These are phyloP conservation scores for Chelonus insularis DNA, from an alignment of 1,140 invertebrate species.

Conservation along the genomic window DNA sequence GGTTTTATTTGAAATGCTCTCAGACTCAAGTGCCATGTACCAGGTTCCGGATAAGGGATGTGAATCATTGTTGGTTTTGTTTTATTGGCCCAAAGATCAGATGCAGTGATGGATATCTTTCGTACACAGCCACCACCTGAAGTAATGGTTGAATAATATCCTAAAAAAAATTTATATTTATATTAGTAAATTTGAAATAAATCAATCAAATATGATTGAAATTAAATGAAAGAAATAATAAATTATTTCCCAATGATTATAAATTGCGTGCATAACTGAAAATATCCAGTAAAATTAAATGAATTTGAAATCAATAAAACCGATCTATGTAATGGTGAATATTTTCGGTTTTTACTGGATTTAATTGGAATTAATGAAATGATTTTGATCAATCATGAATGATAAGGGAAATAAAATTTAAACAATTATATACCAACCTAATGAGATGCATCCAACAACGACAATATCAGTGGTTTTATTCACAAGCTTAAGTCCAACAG, in stretches of 20 bases:
- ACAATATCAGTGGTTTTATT: conserved; percentile 51
- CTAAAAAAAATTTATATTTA: conserved; percentile 29
- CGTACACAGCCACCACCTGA: conserved; percentile 37
- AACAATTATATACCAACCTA: conserved; percentile 38
- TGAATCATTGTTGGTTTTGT: conserved; percentile 65
- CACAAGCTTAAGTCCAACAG: conserved; percentile 66
- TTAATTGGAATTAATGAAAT: too few species aligned
- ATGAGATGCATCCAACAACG: conserved; percentile 48
- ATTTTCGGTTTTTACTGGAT: too few species aligned
- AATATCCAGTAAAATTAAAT: too few species aligned
- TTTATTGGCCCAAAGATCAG: conserved; percentile 43
- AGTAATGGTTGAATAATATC: conserved; percentile 45
- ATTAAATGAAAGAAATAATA: neutral
- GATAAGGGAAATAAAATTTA: conserved; percentile 20
- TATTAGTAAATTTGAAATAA: neutral
- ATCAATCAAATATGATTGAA: neutral
- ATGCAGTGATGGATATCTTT: conserved; percentile 22
- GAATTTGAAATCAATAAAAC: neutral
- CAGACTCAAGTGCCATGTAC: conserved; percentile 74
- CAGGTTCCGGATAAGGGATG: conserved; percentile 78
- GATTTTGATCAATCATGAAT: too few species aligned
- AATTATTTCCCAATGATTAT: too few species aligned
- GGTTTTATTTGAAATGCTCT: conserved; percentile 63
- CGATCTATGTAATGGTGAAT: neutral
- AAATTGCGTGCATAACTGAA: too few species aligned